phyloP scores from a whole-genome alignment of 2,113 vertebrate genomes.

The Amphilophus citrinellus region DNA sequence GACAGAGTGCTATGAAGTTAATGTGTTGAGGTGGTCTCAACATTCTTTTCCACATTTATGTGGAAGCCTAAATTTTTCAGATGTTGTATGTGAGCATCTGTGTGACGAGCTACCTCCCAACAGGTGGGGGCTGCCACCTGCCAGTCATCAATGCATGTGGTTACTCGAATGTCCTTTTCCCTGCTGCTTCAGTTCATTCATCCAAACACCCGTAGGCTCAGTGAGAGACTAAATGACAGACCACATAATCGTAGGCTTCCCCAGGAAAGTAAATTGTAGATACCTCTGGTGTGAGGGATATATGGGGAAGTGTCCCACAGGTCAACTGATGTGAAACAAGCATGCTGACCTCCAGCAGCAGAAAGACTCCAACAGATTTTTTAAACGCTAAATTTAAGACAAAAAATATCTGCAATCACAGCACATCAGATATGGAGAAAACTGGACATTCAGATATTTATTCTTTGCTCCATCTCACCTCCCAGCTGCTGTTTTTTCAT shows the following conservation, averaged over 20 bases:
- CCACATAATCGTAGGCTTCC: neutral
- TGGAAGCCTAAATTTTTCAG: neutral
- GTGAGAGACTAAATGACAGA: neutral
- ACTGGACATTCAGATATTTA: too few species aligned
- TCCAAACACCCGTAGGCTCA: neutral
- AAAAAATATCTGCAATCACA: neutral
- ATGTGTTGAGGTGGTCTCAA: neutral
- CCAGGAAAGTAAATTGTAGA: neutral
- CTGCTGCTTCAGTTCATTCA: neutral
- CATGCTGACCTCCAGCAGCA: too few species aligned
- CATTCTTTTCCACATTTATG: neutral
- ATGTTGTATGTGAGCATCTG: neutral
- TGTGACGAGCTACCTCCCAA: too few species aligned
- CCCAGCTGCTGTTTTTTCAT: conserved; percentile 93
- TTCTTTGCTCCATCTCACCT: conserved; percentile 80
- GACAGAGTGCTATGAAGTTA: neutral
- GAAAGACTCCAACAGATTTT: too few species aligned
- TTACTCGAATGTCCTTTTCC: neutral
- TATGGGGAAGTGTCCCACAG: neutral
- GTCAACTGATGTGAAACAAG: too few species aligned
- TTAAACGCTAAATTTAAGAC: too few species aligned
- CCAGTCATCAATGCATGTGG: neutral
- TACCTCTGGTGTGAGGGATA: too few species aligned
- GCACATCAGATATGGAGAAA: neutral
- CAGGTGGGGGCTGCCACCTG: neutral